Conservation (phyloP, 2,888 invertebrate genomes). For the Alviniconcha strummeri region DNA sequence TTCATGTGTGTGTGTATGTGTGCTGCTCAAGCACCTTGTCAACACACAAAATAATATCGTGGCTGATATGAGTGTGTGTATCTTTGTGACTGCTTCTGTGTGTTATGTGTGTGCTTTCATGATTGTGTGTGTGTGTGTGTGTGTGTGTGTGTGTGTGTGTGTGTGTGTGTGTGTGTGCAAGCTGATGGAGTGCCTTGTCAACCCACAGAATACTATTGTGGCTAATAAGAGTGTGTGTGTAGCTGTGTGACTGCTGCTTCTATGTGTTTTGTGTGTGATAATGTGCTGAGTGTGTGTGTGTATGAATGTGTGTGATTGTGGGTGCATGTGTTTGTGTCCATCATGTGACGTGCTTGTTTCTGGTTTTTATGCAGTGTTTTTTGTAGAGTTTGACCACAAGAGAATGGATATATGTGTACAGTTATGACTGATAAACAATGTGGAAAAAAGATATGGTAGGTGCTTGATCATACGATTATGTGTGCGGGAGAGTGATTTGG, state of each 20-base stretch:
- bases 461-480: too few species aligned
- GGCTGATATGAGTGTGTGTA: not conserved
- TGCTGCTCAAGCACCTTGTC: not conserved
- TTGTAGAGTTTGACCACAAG: too few species aligned
- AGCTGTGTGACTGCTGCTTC: not conserved
- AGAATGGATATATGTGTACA: too few species aligned
- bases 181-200: not conserved
- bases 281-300: not conserved
- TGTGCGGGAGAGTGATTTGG: too few species aligned
- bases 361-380: conserved; percentile 32
- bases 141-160: conserved; percentile 1
- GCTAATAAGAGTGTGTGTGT: not conserved
- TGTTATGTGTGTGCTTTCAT: not conserved
- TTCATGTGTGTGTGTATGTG: not conserved
- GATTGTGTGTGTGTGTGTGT: too few species aligned
- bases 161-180: not conserved
- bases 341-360: not conserved
- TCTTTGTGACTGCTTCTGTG: not conserved
- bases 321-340: not conserved
- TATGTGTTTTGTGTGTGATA: not conserved
- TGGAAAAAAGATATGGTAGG: too few species aligned
- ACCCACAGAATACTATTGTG: too few species aligned
- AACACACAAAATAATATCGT: not conserved
- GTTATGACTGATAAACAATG: too few species aligned
- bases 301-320: not conserved